Evolutionary conservation across 2,888 invertebrate genomes (phyloP).

Genomic region (Thecocarcelia acutangulata): DNA sequence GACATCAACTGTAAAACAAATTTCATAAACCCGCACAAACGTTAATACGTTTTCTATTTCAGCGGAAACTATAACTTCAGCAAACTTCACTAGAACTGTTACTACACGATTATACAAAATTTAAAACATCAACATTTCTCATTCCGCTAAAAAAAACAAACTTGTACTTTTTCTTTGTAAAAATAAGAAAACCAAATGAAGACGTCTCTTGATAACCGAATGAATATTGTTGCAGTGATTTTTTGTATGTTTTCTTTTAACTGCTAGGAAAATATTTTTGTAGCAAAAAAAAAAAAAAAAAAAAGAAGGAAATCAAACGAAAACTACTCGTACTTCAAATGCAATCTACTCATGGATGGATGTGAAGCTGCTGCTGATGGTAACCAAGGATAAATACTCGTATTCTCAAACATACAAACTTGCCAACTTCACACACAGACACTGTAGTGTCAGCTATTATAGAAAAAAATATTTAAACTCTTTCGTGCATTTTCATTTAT

Average conservation of each 20-base stretch:
- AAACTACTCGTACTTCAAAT: slow-evolving; percentile 51
- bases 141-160: neutral
- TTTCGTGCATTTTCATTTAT: slow-evolving; percentile 65
- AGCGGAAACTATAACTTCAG: neutral
- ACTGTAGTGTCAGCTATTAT: neutral
- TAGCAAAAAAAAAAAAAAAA: too few species aligned
- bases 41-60: slow-evolving; percentile 35
- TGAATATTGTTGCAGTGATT: slow-evolving; percentile 55
- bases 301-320: slow-evolving; percentile 41
- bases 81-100: neutral
- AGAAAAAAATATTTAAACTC: slow-evolving; percentile 58
- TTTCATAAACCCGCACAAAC: slow-evolving; percentile 36
- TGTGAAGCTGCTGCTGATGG: slow-evolving; percentile 46
- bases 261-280: slow-evolving; percentile 51
- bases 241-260: slow-evolving; percentile 46
- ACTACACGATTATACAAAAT: slow-evolving; percentile 27
- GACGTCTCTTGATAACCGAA: slow-evolving; percentile 29
- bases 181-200: slow-evolving; percentile 10
- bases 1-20: slow-evolving; percentile 50
- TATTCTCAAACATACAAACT: neutral
- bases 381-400: slow-evolving; percentile 53
- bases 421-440: neutral
- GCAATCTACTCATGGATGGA: slow-evolving; percentile 34
- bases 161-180: neutral
- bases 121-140: slow-evolving; percentile 39